phyloP scores from a whole-genome alignment of 2,888 invertebrate genomes.

The Drosophila formosana region DNA sequence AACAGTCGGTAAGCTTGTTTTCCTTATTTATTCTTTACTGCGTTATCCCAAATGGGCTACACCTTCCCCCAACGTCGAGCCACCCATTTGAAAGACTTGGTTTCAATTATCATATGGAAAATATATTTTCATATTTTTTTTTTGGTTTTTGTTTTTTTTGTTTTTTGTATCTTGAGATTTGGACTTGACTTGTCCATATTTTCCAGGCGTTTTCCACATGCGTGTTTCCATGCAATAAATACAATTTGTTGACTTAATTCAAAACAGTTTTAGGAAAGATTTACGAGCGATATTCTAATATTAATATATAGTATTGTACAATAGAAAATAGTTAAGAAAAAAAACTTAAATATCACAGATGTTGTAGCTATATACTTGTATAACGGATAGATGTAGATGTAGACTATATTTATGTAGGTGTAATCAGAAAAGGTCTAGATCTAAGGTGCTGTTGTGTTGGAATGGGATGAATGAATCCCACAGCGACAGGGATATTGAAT shows the following conservation, averaged over 20 bases:
- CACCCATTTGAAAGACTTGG: conserved; percentile 7
- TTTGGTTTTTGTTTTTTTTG: conserved; percentile 3
- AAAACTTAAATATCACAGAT: conserved; percentile 85
- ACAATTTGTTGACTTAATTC: conserved; percentile 53
- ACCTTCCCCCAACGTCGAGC: background rate
- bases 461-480: background rate
- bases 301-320: conserved; percentile 57
- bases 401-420: conserved; percentile 14
- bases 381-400: conserved; percentile 30
- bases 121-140: conserved; percentile 24
- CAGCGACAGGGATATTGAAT: conserved; percentile 49
- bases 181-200: conserved; percentile 15
- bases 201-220: conserved; percentile 12
- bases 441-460: conserved; percentile 28
- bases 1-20: background rate
- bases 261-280: conserved; percentile 47
- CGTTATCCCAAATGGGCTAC: background rate
- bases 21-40: background rate
- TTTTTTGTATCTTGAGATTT: conserved; percentile 26
- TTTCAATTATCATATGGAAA: conserved; percentile 28
- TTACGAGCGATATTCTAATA: conserved; percentile 29
- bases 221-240: conserved; percentile 64
- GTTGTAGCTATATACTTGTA: conserved; percentile 55
- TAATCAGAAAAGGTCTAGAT: conserved; percentile 41
- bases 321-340: conserved; percentile 64